Evolutionary conservation across 2,797 vertebrate species (phyloP).

Genomic region (Neostethus bicornis): DNA sequence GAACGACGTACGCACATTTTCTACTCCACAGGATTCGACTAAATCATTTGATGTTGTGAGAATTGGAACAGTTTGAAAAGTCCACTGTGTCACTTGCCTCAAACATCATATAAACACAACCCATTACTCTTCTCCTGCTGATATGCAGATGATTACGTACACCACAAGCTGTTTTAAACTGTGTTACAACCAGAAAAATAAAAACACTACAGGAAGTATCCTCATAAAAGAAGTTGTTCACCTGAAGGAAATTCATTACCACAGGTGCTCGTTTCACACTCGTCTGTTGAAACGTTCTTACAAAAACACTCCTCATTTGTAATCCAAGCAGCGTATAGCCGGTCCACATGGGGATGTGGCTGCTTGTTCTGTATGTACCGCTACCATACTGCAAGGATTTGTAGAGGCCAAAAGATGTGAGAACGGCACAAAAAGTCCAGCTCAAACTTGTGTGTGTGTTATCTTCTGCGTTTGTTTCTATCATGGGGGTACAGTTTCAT

Average conservation of each 20-base stretch:
- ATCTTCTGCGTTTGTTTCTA: slow-evolving; percentile 28
- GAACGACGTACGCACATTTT: not conserved
- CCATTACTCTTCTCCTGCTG: slow-evolving; percentile 4
- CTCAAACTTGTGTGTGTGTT: slow-evolving; percentile 53
- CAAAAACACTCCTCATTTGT: slow-evolving; percentile 24
- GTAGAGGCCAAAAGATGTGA: slow-evolving; percentile 40
- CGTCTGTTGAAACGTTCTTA: slow-evolving; percentile 7
- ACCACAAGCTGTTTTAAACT: slow-evolving; percentile 6
- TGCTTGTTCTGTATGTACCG: slow-evolving; percentile 48
- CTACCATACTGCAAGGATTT: slow-evolving; percentile 41
- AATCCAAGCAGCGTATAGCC: slow-evolving; percentile 35
- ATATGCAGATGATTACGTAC: slow-evolving; percentile 10
- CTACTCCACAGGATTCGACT: not conserved
- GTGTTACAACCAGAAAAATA: slow-evolving; percentile 1
- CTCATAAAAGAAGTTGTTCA: slow-evolving; percentile 6
- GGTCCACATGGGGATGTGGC: slow-evolving; percentile 7
- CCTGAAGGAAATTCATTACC: slow-evolving; percentile 12
- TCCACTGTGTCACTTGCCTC: not conserved
- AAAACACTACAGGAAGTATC: slow-evolving; percentile 11
- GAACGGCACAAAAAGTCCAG: slow-evolving; percentile 57
- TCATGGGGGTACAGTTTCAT: slow-evolving; percentile 44
- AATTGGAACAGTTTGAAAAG: too few relatives aligned
- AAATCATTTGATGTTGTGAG: not conserved
- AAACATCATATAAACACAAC: slow-evolving; percentile 6
- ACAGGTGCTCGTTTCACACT: slow-evolving; percentile 1